Conservation (phyloP, 1,140 invertebrate species). For the Drosophila auraria region DNA sequence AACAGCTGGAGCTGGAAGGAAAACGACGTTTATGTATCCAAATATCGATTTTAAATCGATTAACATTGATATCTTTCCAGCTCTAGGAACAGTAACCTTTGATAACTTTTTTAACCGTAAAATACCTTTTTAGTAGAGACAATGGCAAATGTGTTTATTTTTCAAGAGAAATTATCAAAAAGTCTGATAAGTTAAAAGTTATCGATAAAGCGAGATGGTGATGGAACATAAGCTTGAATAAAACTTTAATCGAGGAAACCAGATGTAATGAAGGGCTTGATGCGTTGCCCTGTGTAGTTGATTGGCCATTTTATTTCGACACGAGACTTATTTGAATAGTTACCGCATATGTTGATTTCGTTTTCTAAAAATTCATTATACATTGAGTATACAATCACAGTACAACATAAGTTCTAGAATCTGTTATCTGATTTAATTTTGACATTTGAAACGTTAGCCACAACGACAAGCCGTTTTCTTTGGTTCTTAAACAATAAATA, state of each 20-base stretch:
- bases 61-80: background rate
- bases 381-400: slow-evolving; percentile 1
- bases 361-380: slow-evolving; percentile 8
- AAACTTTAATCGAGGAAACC: background rate
- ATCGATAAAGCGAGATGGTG: background rate
- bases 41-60: slow-evolving; percentile 3
- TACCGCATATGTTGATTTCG: slow-evolving; percentile 1
- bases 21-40: background rate
- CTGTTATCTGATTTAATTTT: slow-evolving; percentile 24
- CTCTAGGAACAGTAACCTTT: background rate
- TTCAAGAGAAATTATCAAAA: background rate
- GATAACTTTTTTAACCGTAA: background rate
- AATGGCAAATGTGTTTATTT: background rate
- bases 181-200: too few species aligned
- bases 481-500: slow-evolving; percentile 32
- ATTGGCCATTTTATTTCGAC: slow-evolving; percentile 14
- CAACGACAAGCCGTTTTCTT: slow-evolving; percentile 11
- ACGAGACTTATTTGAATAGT: slow-evolving; percentile 4
- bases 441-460: slow-evolving; percentile 20
- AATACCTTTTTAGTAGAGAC: background rate
- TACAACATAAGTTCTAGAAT: slow-evolving; percentile 12
- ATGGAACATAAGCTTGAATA: slow-evolving; percentile 5
- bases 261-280: background rate
- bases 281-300: slow-evolving; percentile 5
- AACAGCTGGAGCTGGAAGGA: background rate